phyloP scores from a whole-genome alignment of 2,888 invertebrate genomes.

The Pyrgus malvae region DNA sequence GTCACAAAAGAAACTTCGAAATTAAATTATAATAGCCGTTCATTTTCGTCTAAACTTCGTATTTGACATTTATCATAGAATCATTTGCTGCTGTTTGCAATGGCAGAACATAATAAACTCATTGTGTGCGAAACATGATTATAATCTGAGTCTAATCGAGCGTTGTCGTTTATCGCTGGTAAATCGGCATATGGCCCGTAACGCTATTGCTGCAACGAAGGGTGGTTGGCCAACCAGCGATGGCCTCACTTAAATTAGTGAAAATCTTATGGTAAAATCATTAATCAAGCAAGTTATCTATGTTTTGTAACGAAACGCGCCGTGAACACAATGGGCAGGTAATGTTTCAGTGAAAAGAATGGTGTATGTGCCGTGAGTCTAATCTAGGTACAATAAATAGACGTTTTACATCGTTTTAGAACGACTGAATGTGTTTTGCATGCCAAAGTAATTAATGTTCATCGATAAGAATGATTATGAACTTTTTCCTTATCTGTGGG shows the following conservation, averaged over 20 bases:
- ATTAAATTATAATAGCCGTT: no score
- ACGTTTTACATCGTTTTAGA: constrained; percentile 18
- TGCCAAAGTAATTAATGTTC: constrained; percentile 1
- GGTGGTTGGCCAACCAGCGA: constrained; percentile 27
- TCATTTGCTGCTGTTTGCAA: background rate
- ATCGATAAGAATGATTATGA: constrained; percentile 2
- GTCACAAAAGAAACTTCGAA: no score
- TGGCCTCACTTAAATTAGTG: constrained; percentile 46
- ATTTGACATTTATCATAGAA: background rate
- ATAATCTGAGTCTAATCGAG: background rate
- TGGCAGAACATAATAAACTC: background rate
- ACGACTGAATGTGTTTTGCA: constrained; percentile 16
- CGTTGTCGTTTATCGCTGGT: background rate
- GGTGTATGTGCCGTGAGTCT: background rate
- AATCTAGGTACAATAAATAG: constrained; percentile 7
- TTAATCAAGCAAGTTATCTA: constrained; percentile 69
- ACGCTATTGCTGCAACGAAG: background rate
- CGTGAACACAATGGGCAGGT: constrained; percentile 64
- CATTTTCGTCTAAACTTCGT: no score
- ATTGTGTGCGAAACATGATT: constrained; percentile 3
- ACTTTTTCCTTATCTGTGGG: background rate
- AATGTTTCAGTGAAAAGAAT: constrained; percentile 28
- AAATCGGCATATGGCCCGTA: constrained; percentile 23
- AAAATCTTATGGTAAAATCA: constrained; percentile 75
- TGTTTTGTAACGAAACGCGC: constrained; percentile 57